phyloP scores from a whole-genome alignment of 2,888 invertebrate genomes.

The Tromatobia lineatoria region DNA sequence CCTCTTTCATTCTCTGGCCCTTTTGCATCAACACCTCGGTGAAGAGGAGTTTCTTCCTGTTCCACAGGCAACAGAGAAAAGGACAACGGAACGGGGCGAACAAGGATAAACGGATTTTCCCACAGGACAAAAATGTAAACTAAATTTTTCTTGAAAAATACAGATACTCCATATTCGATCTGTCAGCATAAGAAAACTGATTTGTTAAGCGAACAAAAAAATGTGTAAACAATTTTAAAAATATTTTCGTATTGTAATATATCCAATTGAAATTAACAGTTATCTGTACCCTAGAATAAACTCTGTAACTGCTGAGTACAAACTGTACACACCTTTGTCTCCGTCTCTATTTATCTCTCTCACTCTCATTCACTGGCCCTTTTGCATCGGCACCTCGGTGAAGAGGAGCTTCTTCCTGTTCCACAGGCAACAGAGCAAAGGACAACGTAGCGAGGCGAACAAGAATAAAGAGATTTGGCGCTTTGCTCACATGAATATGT shows the following conservation, averaged over 20 bases:
- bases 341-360: too few relatives aligned
- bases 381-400: not conserved
- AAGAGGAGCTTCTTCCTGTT: slow-evolving; percentile 14
- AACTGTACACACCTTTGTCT: not conserved
- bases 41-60: slow-evolving; percentile 8
- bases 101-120: slow-evolving; percentile 59
- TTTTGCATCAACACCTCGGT: not conserved
- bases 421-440: slow-evolving; percentile 24
- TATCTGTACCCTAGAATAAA: not conserved
- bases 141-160: too few relatives aligned
- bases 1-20: slow-evolving; percentile 10
- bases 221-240: too few relatives aligned
- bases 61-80: slow-evolving; percentile 24
- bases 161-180: too few relatives aligned
- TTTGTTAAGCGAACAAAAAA: too few relatives aligned
- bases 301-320: not conserved
- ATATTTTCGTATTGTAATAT: too few relatives aligned
- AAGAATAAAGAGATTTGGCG: slow-evolving; percentile 60
- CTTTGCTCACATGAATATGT: slow-evolving; percentile 30
- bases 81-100: slow-evolving; percentile 43
- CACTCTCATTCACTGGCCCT: slow-evolving; percentile 9
- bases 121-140: too few relatives aligned
- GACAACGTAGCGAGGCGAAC: slow-evolving; percentile 45
- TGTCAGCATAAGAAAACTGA: too few relatives aligned
- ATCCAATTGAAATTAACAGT: too few relatives aligned